Evolutionary conservation across 2,113 vertebrate species (phyloP).

Genomic region (Blennius ocellaris): DNA sequence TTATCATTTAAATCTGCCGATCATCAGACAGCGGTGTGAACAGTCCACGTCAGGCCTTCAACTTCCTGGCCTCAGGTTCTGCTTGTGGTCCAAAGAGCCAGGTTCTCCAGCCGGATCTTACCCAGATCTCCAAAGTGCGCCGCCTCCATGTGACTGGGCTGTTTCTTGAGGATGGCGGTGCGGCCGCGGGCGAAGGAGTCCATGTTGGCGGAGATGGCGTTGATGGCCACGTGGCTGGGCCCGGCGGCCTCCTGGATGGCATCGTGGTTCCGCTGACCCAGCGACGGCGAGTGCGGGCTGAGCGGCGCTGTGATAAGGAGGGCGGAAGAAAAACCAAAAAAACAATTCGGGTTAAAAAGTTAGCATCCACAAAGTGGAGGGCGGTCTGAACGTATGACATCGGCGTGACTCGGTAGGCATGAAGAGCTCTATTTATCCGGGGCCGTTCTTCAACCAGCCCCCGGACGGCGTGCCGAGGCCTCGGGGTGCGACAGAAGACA

Average conservation of each 20-base stretch:
- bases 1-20: too few relatives aligned
- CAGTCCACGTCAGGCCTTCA: too few relatives aligned
- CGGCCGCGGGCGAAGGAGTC: conserved; percentile 96
- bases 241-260: conserved; percentile 94
- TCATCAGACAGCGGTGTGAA: too few relatives aligned
- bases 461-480: conserved; percentile 16
- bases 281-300: conserved; percentile 88
- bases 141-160: conserved; percentile 97
- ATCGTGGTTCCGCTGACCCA: conserved; percentile 89
- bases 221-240: conserved; percentile 98
- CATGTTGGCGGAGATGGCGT: conserved; percentile 99
- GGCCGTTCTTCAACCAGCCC: conserved; percentile 40
- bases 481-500: conserved; percentile 22
- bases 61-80: too few relatives aligned
- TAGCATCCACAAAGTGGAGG: not conserved
- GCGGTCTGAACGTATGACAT: conserved; percentile 1
- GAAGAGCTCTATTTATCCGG: conserved; percentile 47
- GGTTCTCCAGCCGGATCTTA: conserved; percentile 72
- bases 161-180: conserved; percentile 96
- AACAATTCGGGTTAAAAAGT: not conserved
- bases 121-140: conserved; percentile 97
- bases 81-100: too few relatives aligned
- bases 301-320: conserved; percentile 70
- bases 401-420: conserved; percentile 21
- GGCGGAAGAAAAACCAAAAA: not conserved